Percentiles rank a stretch among this genome's conserved stretches.
phyloP scores from a whole-genome alignment of 2,888 invertebrate genomes.

The Abrostola tripartita region DNA sequence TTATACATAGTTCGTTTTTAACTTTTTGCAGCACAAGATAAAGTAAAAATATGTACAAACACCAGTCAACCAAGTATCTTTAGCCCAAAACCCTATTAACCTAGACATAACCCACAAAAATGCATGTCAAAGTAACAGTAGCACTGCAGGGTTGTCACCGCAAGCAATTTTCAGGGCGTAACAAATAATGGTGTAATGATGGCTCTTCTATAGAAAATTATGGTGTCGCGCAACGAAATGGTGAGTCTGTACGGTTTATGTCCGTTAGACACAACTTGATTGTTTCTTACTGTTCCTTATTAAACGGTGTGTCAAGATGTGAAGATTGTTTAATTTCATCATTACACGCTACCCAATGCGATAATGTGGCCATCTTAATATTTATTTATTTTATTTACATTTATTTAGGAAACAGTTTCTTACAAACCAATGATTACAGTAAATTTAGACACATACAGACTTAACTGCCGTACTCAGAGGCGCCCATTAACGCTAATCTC shows the following conservation, averaged over 20 bases:
- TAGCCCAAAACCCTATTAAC: conserved; percentile 51
- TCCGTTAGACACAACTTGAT: conserved; percentile 53
- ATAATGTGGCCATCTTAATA: too few relatives aligned
- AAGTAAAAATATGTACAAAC: not conserved
- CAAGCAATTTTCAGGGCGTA: conserved; percentile 72
- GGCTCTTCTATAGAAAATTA: conserved; percentile 50
- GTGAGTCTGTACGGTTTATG: conserved; percentile 10
- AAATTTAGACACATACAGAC: too few relatives aligned
- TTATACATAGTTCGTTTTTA: not conserved
- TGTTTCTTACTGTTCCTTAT: conserved; percentile 51
- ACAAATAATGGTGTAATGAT: conserved; percentile 65
- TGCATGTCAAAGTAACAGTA: conserved; percentile 58
- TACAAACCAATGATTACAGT: too few relatives aligned
- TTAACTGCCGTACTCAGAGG: too few relatives aligned
- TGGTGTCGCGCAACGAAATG: conserved; percentile 39
- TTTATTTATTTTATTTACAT: too few relatives aligned
- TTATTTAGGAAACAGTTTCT: too few relatives aligned
- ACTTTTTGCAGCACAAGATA: not conserved
- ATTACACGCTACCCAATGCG: too few relatives aligned
- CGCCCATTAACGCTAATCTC: too few relatives aligned
- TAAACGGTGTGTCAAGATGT: conserved; percentile 24
- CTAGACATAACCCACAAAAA: conserved; percentile 51
- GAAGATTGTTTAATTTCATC: not conserved
- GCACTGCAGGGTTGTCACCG: conserved; percentile 54
- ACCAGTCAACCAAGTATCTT: conserved; percentile 11